Evolutionary conservation across 2,888 invertebrate species (phyloP), one percentile per base, ranked within the genome.

Genomic region (Agrotis puta): DNA sequence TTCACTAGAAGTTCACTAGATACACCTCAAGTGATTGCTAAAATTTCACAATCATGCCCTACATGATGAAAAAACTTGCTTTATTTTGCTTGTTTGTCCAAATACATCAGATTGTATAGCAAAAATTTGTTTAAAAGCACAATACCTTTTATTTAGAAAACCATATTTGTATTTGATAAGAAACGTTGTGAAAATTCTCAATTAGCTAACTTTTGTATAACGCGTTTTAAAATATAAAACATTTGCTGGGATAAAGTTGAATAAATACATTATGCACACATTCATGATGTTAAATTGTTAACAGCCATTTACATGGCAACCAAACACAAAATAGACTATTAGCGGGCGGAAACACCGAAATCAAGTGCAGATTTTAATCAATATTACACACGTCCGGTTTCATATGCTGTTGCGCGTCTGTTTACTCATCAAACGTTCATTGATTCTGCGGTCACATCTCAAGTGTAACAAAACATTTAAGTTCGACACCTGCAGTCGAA

Each of bases 321-420:
- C 27, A 62, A 77, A 76, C 33, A 39, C 24, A 51, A 33, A 64
- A 64, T 53, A 24, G 18, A 43, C 6, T 57, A 39, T 63, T 65
- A 50, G 18, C 56, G 16, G 58, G 43, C 61, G 48, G 71, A 65
- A 76, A 70, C 22, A 54, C 53, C 27, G 48, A 64, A 79, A 82
- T 68, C 53, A 70, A 64, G 57, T 77, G 61, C 71, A 65, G 57
- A 77, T 81, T 77, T 51, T 18, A 77, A 77, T 81, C 53, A 45
- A 58, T 64, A 39, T 39, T 39, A 70, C 43, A 57, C 50, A 77
- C 56, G 24, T 76, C 81, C 76, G 45, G 57, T 54, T 39, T 54
- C 33, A 68, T 58, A 47, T n/a, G 13, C 24, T 57, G 18, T 51
- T 50, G 63, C 48, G 56, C 48, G 39, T 53, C 64, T 68, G 43